Evolutionary conservation across 2,888 invertebrate genomes (phyloP).

Genomic region (Tortrix viridana): DNA sequence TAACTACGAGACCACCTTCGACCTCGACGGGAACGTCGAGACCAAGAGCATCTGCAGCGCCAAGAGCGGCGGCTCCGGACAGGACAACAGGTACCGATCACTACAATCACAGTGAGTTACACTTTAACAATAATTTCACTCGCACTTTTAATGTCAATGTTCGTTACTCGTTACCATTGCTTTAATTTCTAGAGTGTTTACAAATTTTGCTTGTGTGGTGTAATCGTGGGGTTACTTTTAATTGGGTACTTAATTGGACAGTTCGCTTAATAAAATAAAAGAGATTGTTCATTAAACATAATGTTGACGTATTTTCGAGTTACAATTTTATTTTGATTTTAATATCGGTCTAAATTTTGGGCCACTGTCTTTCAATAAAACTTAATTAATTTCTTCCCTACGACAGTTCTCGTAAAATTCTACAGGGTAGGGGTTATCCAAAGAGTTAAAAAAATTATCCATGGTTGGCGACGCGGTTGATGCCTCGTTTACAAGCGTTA

Average conservation of each 20-base stretch:
- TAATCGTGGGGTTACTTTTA: constrained; percentile 17
- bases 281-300: neutral
- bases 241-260: constrained; percentile 20
- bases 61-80: constrained; percentile 90
- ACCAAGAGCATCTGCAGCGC: constrained; percentile 94
- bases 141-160: neutral
- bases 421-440: too few relatives aligned
- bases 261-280: neutral
- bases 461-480: too few relatives aligned
- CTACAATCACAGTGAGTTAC: constrained; percentile 40
- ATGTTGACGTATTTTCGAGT: too few relatives aligned
- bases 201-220: constrained; percentile 13
- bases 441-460: too few relatives aligned
- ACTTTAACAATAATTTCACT: constrained; percentile 3
- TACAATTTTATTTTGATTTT: too few relatives aligned
- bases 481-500: too few relatives aligned
- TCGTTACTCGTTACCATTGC: neutral
- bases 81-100: constrained; percentile 89
- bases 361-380: too few relatives aligned
- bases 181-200: constrained; percentile 7
- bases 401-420: too few relatives aligned
- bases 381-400: too few relatives aligned
- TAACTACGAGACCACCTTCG: constrained; percentile 93
- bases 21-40: constrained; percentile 95
- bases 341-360: too few relatives aligned